Percentiles rank a stretch among this genome's conserved stretches.
Evolutionary conservation across 1,140 invertebrate species (phyloP).

Genomic region (Sitophilus oryzae): DNA sequence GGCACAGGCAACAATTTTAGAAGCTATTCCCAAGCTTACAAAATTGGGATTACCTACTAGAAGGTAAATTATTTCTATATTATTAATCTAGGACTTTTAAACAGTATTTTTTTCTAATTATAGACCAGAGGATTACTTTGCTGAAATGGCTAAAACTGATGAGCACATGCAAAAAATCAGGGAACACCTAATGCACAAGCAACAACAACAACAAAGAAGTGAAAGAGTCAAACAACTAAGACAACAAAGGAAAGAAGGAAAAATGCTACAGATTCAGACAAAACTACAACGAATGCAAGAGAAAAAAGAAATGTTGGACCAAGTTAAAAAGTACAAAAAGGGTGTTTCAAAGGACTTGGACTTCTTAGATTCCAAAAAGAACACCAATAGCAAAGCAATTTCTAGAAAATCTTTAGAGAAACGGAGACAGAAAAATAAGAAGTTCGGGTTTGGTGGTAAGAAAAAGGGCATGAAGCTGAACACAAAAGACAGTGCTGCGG

Average conservation of each 20-base stretch:
- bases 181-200: constrained; percentile 75
- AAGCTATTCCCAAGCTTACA: constrained; percentile 69
- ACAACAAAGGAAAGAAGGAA: constrained; percentile 87
- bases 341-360: constrained; percentile 72
- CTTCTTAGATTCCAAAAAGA: constrained; percentile 74
- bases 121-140: constrained; percentile 93
- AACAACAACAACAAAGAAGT: constrained; percentile 72
- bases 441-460: constrained; percentile 94
- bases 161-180: constrained; percentile 96
- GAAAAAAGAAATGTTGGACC: constrained; percentile 73
- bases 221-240: constrained; percentile 87
- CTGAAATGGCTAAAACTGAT: constrained; percentile 98
- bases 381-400: constrained; percentile 47
- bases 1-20: constrained; percentile 79
- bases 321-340: constrained; percentile 80
- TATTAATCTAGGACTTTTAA: not conserved
- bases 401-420: constrained; percentile 53
- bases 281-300: constrained; percentile 70
- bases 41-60: constrained; percentile 70
- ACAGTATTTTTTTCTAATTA: constrained; percentile 6
- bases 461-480: constrained; percentile 88
- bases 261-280: constrained; percentile 76
- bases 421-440: constrained; percentile 70
- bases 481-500: constrained; percentile 69
- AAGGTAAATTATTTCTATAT: constrained; percentile 42